These are phyloP conservation scores for Microchrysa polita DNA, from an alignment of 2,888 invertebrate genomes.

Conservation along the genomic window DNA sequence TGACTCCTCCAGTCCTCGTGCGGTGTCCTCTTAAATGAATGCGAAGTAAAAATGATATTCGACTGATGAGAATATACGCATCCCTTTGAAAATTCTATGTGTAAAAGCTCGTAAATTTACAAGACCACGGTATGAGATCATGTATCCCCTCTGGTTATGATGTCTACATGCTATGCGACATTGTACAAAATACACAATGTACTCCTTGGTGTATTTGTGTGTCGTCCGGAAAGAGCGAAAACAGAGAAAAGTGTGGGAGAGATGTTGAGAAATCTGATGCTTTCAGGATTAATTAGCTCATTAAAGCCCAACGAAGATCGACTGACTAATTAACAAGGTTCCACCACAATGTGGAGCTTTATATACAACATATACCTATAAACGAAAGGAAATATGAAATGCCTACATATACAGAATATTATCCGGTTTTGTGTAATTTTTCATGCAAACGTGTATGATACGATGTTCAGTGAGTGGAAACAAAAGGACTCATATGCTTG, in stretches of 20 bases:
- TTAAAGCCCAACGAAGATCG: constrained; percentile 58
- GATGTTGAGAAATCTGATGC: constrained; percentile 61
- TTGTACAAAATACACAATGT: constrained; percentile 23
- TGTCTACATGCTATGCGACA: background rate
- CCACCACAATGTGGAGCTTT: constrained; percentile 26
- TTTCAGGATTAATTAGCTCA: constrained; percentile 65
- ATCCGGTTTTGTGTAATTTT: too few species aligned
- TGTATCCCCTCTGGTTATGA: constrained; percentile 11
- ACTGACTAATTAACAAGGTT: constrained; percentile 50
- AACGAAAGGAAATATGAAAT: background rate
- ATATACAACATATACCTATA: too few species aligned
- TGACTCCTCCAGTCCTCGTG: background rate
- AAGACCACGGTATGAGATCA: background rate
- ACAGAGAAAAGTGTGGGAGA: background rate
- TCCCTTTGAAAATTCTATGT: constrained; percentile 19
- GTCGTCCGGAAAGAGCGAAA: constrained; percentile 42
- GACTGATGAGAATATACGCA: constrained; percentile 33
- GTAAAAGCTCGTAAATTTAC: too few species aligned
- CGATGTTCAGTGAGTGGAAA: constrained; percentile 7
- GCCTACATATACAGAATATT: too few species aligned
- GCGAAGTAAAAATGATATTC: constrained; percentile 40
- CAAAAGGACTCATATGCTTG: background rate
- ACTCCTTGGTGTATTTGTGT: constrained; percentile 42
- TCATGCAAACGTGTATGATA: background rate
- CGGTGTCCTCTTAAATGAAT: constrained; percentile 25